Percentiles rank a stretch among this genome's conserved stretches.
These are phyloP conservation scores for Triplophysa rosa DNA, from an alignment of 2,113 vertebrate genomes.

Conservation along the genomic window DNA sequence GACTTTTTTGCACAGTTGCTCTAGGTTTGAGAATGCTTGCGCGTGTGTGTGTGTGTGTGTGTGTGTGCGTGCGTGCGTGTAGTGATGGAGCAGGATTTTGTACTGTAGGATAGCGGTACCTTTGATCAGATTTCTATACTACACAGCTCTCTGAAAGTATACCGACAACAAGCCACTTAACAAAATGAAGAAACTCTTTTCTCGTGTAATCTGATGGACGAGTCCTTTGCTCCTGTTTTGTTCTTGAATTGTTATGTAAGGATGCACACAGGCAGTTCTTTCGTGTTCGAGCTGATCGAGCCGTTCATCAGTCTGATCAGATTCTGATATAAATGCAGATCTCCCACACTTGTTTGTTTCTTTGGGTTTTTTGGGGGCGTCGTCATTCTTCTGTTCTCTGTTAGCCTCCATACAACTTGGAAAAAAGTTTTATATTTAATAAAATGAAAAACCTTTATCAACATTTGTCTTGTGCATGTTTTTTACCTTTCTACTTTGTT, in stretches of 20 bases:
- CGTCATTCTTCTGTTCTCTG: constrained; percentile 61
- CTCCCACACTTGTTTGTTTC: constrained; percentile 50
- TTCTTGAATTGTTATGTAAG: constrained; percentile 28
- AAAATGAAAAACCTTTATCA: constrained; percentile 55
- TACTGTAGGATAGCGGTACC: constrained; percentile 49
- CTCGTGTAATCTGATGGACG: constrained; percentile 20
- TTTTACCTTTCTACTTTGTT: neutral
- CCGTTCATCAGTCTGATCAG: neutral
- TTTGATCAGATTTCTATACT: constrained; percentile 33
- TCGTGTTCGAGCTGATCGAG: constrained; percentile 10
- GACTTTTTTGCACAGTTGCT: constrained; percentile 79
- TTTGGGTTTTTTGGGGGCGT: constrained; percentile 44
- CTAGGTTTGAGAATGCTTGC: constrained; percentile 34
- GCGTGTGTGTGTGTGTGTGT: constrained; percentile 45
- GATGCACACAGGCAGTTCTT: constrained; percentile 21
- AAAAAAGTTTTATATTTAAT: constrained; percentile 75
- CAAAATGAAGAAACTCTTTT: constrained; percentile 12
- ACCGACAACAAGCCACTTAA: constrained; percentile 30
- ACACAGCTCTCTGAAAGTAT: constrained; percentile 31
- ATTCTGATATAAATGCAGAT: constrained; percentile 43
- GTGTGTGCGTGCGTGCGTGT: constrained; percentile 32
- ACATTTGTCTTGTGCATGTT: constrained; percentile 38
- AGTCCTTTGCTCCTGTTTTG: neutral
- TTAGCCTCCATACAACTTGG: constrained; percentile 59
- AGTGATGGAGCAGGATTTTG: constrained; percentile 46